Evolutionary conservation across 2,797 vertebrate species (phyloP).

Genomic region (Trachurus trachurus): DNA sequence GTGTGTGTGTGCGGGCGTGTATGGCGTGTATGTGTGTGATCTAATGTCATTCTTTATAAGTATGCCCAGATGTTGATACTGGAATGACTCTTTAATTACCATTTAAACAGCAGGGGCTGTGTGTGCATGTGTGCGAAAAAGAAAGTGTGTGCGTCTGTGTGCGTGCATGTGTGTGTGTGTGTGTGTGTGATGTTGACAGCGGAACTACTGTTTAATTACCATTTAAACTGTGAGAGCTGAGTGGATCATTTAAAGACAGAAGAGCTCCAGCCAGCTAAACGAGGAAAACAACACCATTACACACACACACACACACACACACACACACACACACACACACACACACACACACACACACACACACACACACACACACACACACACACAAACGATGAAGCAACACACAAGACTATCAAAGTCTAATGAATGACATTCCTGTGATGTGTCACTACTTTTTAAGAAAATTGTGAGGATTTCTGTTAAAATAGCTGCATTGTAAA

Average conservation of each 20-base stretch:
- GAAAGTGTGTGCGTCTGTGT: conserved; percentile 9
- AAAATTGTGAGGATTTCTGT: conserved; percentile 91
- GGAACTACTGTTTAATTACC: conserved; percentile 98
- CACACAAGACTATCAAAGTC: conserved; percentile 89
- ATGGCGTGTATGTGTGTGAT: conserved; percentile 38
- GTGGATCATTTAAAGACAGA: conserved; percentile 94
- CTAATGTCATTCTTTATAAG: conserved; percentile 82
- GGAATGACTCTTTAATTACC: conserved; percentile 98
- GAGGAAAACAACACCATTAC: conserved; percentile 96
- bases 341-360: conserved; percentile 74
- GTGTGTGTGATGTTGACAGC: conserved; percentile 91
- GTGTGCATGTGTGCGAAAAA: conserved; percentile 37
- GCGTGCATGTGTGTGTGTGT: conserved; percentile 29
- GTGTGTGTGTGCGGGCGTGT: conserved; percentile 28
- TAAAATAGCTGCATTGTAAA: conserved; percentile 90
- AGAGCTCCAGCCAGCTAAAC: conserved; percentile 94
- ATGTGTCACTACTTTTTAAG: conserved; percentile 93
- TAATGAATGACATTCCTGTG: conserved; percentile 94
- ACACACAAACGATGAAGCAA: conserved; percentile 1
- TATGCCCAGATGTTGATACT: conserved; percentile 95
- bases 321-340: conserved; percentile 66
- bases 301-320: conserved; percentile 16
- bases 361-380: conserved; percentile 50
- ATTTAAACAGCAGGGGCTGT: conserved; percentile 96
- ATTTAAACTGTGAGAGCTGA: conserved; percentile 98